Conservation (phyloP, 2,113 vertebrate species). For the Philantomba maxwellii region DNA sequence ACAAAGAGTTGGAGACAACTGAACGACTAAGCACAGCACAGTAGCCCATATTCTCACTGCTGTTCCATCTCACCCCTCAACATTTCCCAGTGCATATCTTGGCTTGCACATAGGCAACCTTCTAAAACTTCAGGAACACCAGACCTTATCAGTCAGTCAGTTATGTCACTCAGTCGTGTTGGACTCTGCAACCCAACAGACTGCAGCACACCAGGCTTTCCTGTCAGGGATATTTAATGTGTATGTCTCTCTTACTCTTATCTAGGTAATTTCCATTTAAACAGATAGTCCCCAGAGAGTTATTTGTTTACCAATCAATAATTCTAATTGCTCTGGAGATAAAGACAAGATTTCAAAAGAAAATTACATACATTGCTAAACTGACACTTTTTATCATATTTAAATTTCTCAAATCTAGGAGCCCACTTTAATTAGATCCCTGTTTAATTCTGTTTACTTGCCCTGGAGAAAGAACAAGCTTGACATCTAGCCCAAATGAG, state of each 20-base stretch:
- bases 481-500: neutral
- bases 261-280: neutral
- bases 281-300: neutral
- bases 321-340: neutral
- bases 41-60: neutral
- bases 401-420: neutral
- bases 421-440: neutral
- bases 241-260: neutral
- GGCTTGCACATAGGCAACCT: neutral
- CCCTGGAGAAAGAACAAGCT: neutral
- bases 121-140: neutral
- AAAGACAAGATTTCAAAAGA: constrained; percentile 9
- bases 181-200: neutral
- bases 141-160: neutral
- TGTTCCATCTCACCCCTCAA: neutral
- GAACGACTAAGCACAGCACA: neutral
- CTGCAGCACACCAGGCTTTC: neutral
- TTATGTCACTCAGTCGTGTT: neutral
- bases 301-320: constrained; percentile 6
- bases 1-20: neutral
- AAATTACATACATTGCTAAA: neutral
- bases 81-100: neutral
- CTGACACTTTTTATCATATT: neutral
- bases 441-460: neutral
- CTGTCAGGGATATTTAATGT: neutral